phyloP scores from a whole-genome alignment of 2,888 invertebrate species.

The Ceramica pisi region DNA sequence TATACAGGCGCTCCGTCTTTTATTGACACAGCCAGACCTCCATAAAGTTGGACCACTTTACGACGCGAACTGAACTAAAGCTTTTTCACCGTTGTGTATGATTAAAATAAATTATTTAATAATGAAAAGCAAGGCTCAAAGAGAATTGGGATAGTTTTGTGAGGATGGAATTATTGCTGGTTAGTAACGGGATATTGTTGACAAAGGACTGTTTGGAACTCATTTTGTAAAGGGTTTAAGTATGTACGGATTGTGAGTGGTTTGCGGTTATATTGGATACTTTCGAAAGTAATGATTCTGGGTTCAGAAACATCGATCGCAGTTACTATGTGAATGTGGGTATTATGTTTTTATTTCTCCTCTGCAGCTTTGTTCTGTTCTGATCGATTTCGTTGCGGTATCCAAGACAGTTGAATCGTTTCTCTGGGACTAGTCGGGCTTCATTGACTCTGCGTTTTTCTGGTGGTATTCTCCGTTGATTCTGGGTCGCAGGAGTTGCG shows the following conservation, averaged over 20 bases:
- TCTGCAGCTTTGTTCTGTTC: background rate
- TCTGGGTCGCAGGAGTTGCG: no score
- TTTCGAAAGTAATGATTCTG: background rate
- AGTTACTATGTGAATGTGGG: background rate
- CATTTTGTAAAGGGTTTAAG: slow-evolving; percentile 17
- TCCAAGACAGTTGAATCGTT: no score
- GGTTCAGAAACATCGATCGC: background rate
- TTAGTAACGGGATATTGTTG: slow-evolving; percentile 3
- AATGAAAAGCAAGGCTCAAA: slow-evolving; percentile 47
- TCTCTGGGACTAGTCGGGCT: no score
- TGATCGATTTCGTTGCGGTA: no score
- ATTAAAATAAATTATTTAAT: slow-evolving; percentile 71
- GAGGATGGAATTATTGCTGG: slow-evolving; percentile 3
- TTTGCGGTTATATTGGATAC: slow-evolving; percentile 9
- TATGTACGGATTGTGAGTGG: slow-evolving; percentile 3
- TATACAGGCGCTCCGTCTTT: slow-evolving; percentile 68
- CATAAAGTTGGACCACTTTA: slow-evolving; percentile 79
- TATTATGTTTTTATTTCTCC: background rate
- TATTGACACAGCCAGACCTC: slow-evolving; percentile 74
- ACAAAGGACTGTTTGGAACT: slow-evolving; percentile 20
- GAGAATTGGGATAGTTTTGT: slow-evolving; percentile 43
- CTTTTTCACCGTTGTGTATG: slow-evolving; percentile 70
- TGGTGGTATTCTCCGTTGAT: no score
- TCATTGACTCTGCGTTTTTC: no score
- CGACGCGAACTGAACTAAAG: slow-evolving; percentile 66